Evolutionary conservation across 2,113 vertebrate species (phyloP).

Genomic region (Vulpes vulpes): DNA sequence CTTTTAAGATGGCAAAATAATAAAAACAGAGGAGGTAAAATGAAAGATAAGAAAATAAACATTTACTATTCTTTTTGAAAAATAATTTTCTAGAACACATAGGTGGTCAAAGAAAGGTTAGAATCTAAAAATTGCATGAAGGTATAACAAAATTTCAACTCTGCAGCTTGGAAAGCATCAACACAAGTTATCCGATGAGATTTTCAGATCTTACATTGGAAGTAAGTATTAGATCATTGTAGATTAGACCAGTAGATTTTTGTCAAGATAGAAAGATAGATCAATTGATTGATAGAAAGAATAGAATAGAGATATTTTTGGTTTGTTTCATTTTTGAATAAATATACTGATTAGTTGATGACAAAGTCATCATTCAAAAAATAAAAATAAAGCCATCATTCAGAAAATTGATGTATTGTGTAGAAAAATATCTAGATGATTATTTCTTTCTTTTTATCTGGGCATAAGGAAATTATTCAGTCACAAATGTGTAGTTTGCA

Average conservation of each 20-base stretch:
- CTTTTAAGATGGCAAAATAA: not conserved
- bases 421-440: not conserved
- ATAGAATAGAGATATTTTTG: not conserved
- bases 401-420: not conserved
- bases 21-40: not conserved
- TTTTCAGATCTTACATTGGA: not conserved
- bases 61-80: not conserved
- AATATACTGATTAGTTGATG: not conserved
- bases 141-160: slow-evolving; percentile 5
- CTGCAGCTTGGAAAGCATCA: not conserved
- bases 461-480: slow-evolving; percentile 31
- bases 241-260: not conserved
- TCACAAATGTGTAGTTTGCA: not conserved
- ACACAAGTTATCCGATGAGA: slow-evolving; percentile 28
- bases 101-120: not conserved
- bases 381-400: not conserved
- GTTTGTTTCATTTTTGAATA: not conserved
- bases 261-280: not conserved
- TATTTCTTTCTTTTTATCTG: not conserved
- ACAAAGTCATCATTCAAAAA: not conserved
- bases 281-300: not conserved
- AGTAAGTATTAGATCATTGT: not conserved
- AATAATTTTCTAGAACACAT: not conserved
- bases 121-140: not conserved
- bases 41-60: not conserved